phyloP scores from a whole-genome alignment of 2,888 invertebrate genomes.

The Allacma fusca region DNA sequence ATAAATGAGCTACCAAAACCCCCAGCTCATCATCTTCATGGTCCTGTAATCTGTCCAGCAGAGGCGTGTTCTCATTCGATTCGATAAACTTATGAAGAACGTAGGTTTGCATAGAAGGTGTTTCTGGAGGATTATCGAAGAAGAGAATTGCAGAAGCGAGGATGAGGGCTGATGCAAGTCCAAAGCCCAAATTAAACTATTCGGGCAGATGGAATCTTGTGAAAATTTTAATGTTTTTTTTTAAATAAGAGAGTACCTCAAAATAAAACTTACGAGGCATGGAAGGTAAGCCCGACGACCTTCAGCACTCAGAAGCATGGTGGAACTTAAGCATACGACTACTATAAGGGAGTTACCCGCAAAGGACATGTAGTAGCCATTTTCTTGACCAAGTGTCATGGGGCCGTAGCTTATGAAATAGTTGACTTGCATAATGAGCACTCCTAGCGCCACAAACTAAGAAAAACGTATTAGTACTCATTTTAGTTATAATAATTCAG shows the following conservation, averaged over 20 bases:
- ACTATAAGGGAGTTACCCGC: neutral
- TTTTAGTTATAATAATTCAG: neutral
- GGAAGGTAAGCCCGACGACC: neutral
- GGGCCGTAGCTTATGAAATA: slow-evolving; percentile 1
- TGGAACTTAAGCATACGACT: neutral
- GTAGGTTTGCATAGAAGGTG: neutral
- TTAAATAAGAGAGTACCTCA: neutral
- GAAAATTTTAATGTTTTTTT: neutral
- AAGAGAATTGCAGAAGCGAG: neutral
- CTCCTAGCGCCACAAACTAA: neutral
- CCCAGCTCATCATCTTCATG: neutral
- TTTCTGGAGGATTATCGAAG: neutral
- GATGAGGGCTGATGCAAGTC: neutral
- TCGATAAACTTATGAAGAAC: slow-evolving; percentile 3
- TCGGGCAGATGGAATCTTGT: neutral
- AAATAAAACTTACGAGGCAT: neutral
- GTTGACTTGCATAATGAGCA: neutral
- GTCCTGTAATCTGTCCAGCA: neutral
- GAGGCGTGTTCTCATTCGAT: slow-evolving; percentile 3
- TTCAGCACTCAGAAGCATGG: neutral
- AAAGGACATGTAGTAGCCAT: neutral
- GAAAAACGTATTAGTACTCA: neutral
- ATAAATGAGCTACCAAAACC: no score
- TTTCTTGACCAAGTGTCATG: slow-evolving; percentile 6
- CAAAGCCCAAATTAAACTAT: neutral